These are phyloP conservation scores for Oscheius sp. DNA, from an alignment of 2,888 invertebrate genomes.

Conservation along the genomic window DNA sequence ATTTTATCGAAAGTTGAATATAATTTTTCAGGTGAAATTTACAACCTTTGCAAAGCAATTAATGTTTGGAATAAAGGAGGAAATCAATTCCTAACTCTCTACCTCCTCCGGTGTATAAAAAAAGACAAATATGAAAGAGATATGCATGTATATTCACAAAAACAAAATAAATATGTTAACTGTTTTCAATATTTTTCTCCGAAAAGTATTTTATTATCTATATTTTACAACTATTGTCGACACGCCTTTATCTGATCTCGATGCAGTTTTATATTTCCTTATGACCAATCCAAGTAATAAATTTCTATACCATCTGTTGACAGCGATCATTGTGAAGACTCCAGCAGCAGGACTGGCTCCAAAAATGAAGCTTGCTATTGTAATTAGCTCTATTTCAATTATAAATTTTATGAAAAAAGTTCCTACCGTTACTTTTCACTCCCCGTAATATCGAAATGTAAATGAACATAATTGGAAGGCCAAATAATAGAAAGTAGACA, in stretches of 20 bases:
- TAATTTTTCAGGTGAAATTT: no score
- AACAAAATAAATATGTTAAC: no score
- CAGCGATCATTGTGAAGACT: background rate
- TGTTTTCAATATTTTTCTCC: no score
- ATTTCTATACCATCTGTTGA: background rate
- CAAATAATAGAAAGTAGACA: background rate
- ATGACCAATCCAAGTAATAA: background rate
- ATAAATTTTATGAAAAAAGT: background rate
- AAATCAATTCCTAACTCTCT: conserved; percentile 16
- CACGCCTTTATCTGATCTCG: no score
- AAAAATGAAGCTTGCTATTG: background rate
- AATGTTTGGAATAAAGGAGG: conserved; percentile 61
- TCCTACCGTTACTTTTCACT: background rate
- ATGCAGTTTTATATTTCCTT: background rate
- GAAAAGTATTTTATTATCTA: no score
- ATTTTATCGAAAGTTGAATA: no score
- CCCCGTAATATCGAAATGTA: background rate
- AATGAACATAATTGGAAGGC: background rate
- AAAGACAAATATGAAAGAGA: no score
- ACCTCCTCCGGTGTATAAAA: background rate
- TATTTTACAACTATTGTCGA: no score
- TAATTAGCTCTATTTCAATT: background rate
- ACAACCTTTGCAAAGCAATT: conserved; percentile 66
- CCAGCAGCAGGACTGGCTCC: background rate
- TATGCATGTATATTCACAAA: no score